Conservation (phyloP, 2,113 vertebrate species). For the Mola mola region DNA sequence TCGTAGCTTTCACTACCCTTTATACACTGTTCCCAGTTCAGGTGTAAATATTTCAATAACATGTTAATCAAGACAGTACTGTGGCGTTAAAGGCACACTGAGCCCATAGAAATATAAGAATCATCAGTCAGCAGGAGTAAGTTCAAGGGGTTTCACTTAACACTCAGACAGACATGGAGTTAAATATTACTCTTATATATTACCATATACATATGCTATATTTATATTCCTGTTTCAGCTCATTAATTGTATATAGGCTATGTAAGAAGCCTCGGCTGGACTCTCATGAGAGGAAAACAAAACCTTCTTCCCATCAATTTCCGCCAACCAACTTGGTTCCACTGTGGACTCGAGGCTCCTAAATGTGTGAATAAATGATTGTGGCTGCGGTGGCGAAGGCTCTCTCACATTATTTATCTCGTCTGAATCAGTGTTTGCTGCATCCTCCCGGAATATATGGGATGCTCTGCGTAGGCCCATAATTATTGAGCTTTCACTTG, state of each 20-base stretch:
- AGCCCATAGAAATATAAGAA: too few species aligned
- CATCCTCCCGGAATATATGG: constrained; percentile 56
- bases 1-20: too few species aligned
- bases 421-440: constrained; percentile 50
- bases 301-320: constrained; percentile 40
- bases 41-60: too few species aligned
- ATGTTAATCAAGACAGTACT: too few species aligned
- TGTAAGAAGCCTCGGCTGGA: constrained; percentile 16
- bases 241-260: constrained; percentile 33
- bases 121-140: too few species aligned
- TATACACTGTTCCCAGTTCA: too few species aligned
- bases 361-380: constrained; percentile 55
- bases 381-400: constrained; percentile 38
- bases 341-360: constrained; percentile 43
- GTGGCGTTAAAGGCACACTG: too few species aligned
- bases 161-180: too few species aligned
- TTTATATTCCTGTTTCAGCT: constrained; percentile 39
- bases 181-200: too few species aligned
- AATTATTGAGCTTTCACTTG: constrained; percentile 71
- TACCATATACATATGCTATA: constrained; percentile 15
- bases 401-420: constrained; percentile 62
- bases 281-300: constrained; percentile 41
- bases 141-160: too few species aligned
- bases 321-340: constrained; percentile 30
- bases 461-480: constrained; percentile 54